Evolutionary conservation across 2,113 vertebrate genomes (phyloP), one percentile per base, ranked within the genome.

Genomic region (Tamias sibiricus): DNA sequence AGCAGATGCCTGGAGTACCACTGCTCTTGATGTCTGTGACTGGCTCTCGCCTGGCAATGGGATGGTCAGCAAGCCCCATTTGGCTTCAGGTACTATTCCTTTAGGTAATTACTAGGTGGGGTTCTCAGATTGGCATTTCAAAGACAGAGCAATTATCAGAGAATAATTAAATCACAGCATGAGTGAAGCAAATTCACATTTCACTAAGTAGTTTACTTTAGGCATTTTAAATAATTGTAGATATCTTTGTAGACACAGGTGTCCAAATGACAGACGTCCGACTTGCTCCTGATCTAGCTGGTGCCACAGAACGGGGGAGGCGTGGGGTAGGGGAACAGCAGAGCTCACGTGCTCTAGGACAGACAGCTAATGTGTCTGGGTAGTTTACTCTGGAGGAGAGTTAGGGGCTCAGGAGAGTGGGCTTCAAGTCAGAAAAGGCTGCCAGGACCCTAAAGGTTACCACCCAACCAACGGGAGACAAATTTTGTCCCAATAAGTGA

Each of bases 81-180:
- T 37, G 76, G 28, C 11, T 26, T 40, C 32, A 64, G 54, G 47
- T 68, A 19, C 26, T 17, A 54, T 32, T 68, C 42, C 26, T 47
- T 68, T 69, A 71, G n/a, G 22, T 66, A 87, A 83, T 94, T 40
- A 71, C 16, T n/a, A 42, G 59, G 42, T 30, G 14, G 71, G 7
- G 17, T 20, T 47, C 40, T 74, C 71, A n/a, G 30, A 42, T 1
- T 71, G 47, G 71, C 64, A 66, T 91, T 91, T 76, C 76, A 64
- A 91, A 91, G 77, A 32, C 42, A 74, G 26, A 80, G 75, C 30
- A 79, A 95, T 93, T 91, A 72, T 47, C 75, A 57, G 59, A 69
- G 64, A 87, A 80, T 93, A 92, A 92, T 90, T 91, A 86, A 89
- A 83, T 49, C 88, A 68, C 85, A 95, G 92, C 62, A 52, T 42